phyloP scores from a whole-genome alignment of 2,113 vertebrate species.

The Chloroceryle aenea region DNA sequence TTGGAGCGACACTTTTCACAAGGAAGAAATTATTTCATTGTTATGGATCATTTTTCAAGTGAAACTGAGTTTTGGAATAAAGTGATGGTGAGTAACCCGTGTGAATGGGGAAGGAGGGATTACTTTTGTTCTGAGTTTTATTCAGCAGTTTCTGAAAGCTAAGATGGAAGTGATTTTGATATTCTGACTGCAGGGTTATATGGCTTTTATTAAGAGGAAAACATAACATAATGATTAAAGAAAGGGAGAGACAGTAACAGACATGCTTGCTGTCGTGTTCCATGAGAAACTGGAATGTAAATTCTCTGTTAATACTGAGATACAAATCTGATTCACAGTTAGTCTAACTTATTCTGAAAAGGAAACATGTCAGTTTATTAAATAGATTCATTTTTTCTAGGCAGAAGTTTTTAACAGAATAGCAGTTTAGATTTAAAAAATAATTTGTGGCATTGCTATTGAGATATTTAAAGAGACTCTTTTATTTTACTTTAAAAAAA shows the following conservation, averaged over 20 bases:
- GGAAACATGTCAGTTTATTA: neutral
- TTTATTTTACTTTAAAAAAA: neutral
- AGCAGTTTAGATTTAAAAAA: neutral
- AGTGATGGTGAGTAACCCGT: conserved; percentile 76
- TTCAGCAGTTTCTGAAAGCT: conserved; percentile 65
- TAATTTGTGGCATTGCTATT: neutral
- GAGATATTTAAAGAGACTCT: neutral
- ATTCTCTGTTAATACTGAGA: conserved; percentile 24
- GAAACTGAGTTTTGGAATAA: conserved; percentile 76
- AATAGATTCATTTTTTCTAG: conserved; percentile 1
- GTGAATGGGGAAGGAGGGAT: conserved; percentile 46
- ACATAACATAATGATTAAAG: conserved; percentile 37
- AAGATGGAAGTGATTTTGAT: conserved; percentile 67
- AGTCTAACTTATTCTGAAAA: neutral
- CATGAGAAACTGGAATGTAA: conserved; percentile 3
- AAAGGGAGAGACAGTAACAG: conserved; percentile 24
- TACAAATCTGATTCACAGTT: conserved; percentile 14
- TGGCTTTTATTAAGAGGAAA: conserved; percentile 65
- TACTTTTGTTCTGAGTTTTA: conserved; percentile 40
- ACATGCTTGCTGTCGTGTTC: neutral
- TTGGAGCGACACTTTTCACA: conserved; percentile 45
- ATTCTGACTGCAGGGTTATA: conserved; percentile 25
- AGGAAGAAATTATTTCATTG: conserved; percentile 49
- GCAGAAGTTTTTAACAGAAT: neutral
- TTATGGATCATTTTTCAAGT: conserved; percentile 71